Conservation (phyloP, 2,113 vertebrate genomes). For the Sceloporus undulatus region DNA sequence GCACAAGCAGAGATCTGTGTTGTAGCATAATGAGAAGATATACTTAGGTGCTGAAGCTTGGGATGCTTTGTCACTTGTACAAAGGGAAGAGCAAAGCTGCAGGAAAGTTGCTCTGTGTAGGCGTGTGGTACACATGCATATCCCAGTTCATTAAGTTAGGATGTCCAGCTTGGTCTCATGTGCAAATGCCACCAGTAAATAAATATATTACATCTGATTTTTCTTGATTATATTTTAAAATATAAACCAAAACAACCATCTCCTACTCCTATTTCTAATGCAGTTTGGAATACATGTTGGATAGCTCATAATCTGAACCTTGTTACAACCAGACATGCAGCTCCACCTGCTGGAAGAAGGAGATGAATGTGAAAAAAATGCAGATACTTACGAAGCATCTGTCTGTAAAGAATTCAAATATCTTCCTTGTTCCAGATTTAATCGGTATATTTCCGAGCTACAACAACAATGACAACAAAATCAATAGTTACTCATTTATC, state of each 20-base stretch:
- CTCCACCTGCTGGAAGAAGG: constrained; percentile 75
- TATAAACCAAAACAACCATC: neutral
- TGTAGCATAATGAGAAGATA: neutral
- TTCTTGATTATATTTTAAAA: neutral
- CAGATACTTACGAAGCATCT: constrained; percentile 88
- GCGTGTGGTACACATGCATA: neutral
- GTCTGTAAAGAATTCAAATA: constrained; percentile 95
- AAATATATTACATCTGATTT: neutral
- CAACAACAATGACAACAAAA: constrained; percentile 42
- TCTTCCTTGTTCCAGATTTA: constrained; percentile 95
- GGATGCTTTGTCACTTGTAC: neutral
- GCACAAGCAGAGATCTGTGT: neutral
- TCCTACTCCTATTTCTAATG: neutral
- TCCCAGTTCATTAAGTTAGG: neutral
- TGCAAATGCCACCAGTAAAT: neutral
- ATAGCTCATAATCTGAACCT: neutral
- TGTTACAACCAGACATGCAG: constrained; percentile 40
- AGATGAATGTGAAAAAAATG: fast-evolving
- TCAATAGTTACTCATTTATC: constrained; percentile 9
- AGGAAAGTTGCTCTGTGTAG: neutral
- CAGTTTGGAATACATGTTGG: neutral
- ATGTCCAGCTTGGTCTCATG: neutral
- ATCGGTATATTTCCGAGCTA: constrained; percentile 93
- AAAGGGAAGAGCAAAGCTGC: neutral
- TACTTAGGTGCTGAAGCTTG: neutral